Evolutionary conservation across 1,140 invertebrate species (phyloP).

Genomic region (Globodera rostochiensis): DNA sequence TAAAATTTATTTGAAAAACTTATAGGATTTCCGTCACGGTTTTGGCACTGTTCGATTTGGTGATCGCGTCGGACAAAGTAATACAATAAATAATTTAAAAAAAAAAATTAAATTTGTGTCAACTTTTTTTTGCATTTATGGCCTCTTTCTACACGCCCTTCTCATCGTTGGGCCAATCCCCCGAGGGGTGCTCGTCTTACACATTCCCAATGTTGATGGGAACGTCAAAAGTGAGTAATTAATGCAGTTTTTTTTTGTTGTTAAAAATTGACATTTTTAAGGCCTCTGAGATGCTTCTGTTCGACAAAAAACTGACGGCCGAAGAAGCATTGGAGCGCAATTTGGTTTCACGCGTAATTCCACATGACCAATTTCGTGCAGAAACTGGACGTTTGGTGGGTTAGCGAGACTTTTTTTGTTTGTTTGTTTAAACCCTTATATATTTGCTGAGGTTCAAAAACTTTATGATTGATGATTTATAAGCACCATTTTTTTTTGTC

Average conservation of each 20-base stretch:
- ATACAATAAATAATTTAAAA: conserved; percentile 23
- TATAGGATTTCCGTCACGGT: conserved; percentile 79
- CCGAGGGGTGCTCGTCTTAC: conserved; percentile 82
- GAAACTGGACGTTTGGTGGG: conserved; percentile 63
- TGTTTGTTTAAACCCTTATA: background rate
- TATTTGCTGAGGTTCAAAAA: too few species aligned
- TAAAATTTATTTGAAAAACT: background rate
- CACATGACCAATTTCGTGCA: conserved; percentile 70
- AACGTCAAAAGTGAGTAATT: conserved; percentile 70
- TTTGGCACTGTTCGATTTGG: conserved; percentile 81
- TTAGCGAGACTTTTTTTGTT: background rate
- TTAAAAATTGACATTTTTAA: conserved; percentile 58
- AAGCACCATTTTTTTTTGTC: background rate
- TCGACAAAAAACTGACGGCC: conserved; percentile 79
- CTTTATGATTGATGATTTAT: background rate
- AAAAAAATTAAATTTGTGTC: conserved; percentile 65
- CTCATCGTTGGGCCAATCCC: conserved; percentile 76
- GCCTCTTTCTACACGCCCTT: conserved; percentile 87
- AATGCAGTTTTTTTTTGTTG: too few species aligned
- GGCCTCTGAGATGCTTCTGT: conserved; percentile 79
- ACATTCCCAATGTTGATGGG: conserved; percentile 83
- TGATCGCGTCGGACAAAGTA: conserved; percentile 80
- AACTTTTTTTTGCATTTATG: conserved; percentile 55
- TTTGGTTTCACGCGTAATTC: conserved; percentile 76
- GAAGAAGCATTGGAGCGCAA: conserved; percentile 75